Percentiles rank a stretch among this genome's conserved stretches.
Conservation (phyloP, 2,888 invertebrate genomes). For the Athetis lepigone region DNA sequence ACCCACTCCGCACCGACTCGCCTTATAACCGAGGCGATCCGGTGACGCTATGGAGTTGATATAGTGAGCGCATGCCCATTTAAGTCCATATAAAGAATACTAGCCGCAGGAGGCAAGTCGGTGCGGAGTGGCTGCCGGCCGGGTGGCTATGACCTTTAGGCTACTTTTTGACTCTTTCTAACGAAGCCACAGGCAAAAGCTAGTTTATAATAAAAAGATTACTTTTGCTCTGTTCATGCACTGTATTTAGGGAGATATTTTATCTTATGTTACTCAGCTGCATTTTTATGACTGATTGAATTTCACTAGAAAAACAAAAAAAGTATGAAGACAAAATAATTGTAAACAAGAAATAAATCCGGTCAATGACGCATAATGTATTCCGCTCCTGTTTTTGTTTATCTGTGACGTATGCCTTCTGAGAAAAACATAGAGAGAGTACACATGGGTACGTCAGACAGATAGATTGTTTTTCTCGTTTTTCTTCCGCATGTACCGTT, state of each 20-base stretch:
- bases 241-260: neutral
- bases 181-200: no score
- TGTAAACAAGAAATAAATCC: neutral
- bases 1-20: no score
- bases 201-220: no score
- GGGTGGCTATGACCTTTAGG: no score
- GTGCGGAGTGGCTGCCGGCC: no score
- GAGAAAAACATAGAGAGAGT: conserved; percentile 2
- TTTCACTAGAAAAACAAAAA: neutral
- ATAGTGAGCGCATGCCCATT: no score
- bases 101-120: no score
- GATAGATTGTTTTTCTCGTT: conserved; percentile 15
- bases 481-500: neutral
- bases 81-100: no score
- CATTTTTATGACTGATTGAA: neutral
- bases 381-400: conserved; percentile 18
- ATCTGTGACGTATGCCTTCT: conserved; percentile 14
- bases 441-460: neutral
- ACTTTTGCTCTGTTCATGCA: no score
- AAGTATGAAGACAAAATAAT: neutral
- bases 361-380: conserved; percentile 15
- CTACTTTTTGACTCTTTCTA: no score
- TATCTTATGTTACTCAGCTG: neutral
- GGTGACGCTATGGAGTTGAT: no score
- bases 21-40: no score